phyloP scores from a whole-genome alignment of 2,888 invertebrate species.

The Bhutanitis thaidina region DNA sequence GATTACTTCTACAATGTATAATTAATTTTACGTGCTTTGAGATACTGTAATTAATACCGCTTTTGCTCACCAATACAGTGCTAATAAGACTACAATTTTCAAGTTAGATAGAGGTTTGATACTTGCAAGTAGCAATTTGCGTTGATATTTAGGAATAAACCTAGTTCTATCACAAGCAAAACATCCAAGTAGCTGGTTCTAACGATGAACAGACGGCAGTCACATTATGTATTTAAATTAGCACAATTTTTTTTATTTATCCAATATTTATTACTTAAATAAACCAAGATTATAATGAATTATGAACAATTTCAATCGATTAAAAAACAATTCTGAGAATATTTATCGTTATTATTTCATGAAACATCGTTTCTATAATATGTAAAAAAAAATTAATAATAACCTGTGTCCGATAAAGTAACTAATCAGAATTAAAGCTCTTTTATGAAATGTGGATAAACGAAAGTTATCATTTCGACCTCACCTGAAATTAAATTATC shows the following conservation, averaged over 20 bases:
- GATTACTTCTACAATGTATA: conserved; percentile 19
- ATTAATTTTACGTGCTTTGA: conserved; percentile 19
- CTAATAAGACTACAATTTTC: conserved; percentile 9
- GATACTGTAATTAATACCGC: conserved; percentile 12
- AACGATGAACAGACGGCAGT: too few relatives aligned
- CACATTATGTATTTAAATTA: too few relatives aligned
- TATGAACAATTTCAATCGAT: too few relatives aligned
- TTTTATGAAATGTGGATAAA: conserved; percentile 13
- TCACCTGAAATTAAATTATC: conserved; percentile 10
- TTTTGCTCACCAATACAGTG: neutral
- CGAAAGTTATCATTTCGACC: conserved; percentile 7
- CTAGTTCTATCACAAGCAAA: neutral
- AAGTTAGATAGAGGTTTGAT: conserved; percentile 4
- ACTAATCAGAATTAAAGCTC: neutral
- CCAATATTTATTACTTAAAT: too few relatives aligned
- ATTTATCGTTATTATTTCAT: too few relatives aligned
- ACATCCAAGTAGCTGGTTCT: neutral
- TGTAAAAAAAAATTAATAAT: too few relatives aligned
- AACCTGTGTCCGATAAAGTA: neutral
- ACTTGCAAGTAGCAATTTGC: neutral
- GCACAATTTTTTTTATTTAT: too few relatives aligned
- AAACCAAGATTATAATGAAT: too few relatives aligned
- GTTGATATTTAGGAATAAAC: neutral
- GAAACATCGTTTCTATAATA: too few relatives aligned
- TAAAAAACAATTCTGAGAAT: too few relatives aligned